phyloP scores from a whole-genome alignment of 2,888 invertebrate species.

The Cyaniris semiargus region DNA sequence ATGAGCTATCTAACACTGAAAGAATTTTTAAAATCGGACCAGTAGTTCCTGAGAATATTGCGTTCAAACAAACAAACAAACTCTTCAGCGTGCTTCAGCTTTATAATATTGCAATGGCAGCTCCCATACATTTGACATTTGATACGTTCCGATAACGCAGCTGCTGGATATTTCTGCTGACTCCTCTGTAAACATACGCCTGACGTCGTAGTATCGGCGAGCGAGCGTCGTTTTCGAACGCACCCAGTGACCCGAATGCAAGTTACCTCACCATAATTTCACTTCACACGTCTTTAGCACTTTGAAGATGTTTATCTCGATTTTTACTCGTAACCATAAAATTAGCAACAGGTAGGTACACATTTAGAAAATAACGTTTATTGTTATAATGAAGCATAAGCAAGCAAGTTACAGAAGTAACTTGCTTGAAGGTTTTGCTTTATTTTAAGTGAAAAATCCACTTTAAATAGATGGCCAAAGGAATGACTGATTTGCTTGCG shows the following conservation, averaged over 20 bases:
- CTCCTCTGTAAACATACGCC: not conserved
- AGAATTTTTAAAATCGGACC: too few species aligned
- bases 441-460: not conserved
- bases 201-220: constrained; percentile 39
- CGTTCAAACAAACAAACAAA: too few species aligned
- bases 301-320: not conserved
- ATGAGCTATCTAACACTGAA: too few species aligned
- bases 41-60: too few species aligned
- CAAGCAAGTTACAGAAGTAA: too few species aligned
- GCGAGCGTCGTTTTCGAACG: constrained; percentile 48
- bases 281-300: constrained; percentile 47
- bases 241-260: constrained; percentile 62
- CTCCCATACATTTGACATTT: too few species aligned
- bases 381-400: not conserved
- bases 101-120: too few species aligned
- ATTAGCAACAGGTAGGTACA: not conserved
- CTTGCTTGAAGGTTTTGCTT: not conserved
- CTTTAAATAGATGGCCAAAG: too few species aligned
- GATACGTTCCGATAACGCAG: too few species aligned
- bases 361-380: not conserved
- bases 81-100: too few species aligned
- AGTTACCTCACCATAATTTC: constrained; percentile 59
- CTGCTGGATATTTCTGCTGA: too few species aligned
- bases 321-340: not conserved
- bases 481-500: too few species aligned